Percentiles rank a stretch among this genome's conserved stretches.
phyloP scores from a whole-genome alignment of 2,113 vertebrate genomes.

The Naja naja region DNA sequence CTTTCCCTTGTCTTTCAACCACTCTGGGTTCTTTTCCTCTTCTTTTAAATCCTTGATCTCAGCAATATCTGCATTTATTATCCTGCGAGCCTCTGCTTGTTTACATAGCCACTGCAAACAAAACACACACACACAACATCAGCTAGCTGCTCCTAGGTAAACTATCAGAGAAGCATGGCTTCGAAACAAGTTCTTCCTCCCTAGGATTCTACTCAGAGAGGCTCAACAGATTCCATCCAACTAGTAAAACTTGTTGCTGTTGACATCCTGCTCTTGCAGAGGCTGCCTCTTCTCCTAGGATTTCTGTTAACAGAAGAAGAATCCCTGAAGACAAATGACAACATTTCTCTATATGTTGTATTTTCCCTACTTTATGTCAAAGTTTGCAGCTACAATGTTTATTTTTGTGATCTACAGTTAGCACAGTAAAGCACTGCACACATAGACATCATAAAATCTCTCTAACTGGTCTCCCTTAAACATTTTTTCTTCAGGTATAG shows the following conservation, averaged over 20 bases:
- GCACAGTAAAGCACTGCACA: not conserved
- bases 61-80: conserved; percentile 66
- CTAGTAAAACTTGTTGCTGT: too few relatives aligned
- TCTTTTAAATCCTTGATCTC: conserved; percentile 85
- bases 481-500: not conserved
- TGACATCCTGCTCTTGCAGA: not conserved
- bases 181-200: not conserved
- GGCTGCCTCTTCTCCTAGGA: not conserved
- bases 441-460: not conserved
- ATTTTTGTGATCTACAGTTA: not conserved
- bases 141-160: not conserved
- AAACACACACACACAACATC: not conserved
- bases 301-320: not conserved
- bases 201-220: not conserved
- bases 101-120: conserved; percentile 84
- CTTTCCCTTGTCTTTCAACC: conserved; percentile 95
- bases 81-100: conserved; percentile 83
- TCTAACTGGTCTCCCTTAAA: not conserved
- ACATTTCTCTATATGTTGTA: not conserved
- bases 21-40: conserved; percentile 87
- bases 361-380: not conserved
- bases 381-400: not conserved
- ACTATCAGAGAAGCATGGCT: not conserved
- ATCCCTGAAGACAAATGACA: not conserved
- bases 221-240: not conserved